Evolutionary conservation across 2,888 invertebrate species (phyloP), one percentile per base, ranked within the genome.

Genomic region (Pogonocherus hispidulus): DNA sequence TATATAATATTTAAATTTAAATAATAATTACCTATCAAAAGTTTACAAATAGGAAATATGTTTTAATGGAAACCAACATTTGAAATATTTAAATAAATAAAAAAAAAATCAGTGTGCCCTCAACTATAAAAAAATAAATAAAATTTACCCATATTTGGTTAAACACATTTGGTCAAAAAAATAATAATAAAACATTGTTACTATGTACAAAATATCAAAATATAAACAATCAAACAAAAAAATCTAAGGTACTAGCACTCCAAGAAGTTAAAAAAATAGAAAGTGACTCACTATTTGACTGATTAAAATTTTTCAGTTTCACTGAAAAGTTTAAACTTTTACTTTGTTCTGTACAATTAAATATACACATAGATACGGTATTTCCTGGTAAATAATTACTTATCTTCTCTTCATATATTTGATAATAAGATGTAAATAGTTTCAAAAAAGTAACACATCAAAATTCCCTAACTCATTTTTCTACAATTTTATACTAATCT

Each of bases 271-370:
- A 64, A 57, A 63, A 71, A 75, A 64, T 62, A 65, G 64, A 78
- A 78, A 76, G 70, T 69, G 79, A 82, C 82, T 82, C 81, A 82
- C 81, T 81, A 80, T 81, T 80, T 76, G 79, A 81, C 78, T 78
- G 78, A 76, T 67, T 20, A 20, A 32, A 18, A 71, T 73, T 14
- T 41, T 41, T 37, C 27, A 27, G n/a, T n/a, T 71, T 66, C 67
- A 71, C 76, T 75, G 74, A 74, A 75, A 75, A 72, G 70, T 63
- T 63, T 72, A 68, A 74, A 55, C 66, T 19, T 71, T 69, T 67
- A 73, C 72, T 54, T 41, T 73, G 71, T 78, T 79, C 78, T 79
- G 76, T 76, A 80, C 72, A 63, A 37, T 46, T 59, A 52, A 46
- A 41, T 14, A 41, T n/a, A n/a, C 2, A 2, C 14, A 1, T 5